Percentiles rank a stretch among this genome's conserved stretches.
Conservation (phyloP, 1,140 invertebrate genomes). For the Euura saliciscinereae region DNA sequence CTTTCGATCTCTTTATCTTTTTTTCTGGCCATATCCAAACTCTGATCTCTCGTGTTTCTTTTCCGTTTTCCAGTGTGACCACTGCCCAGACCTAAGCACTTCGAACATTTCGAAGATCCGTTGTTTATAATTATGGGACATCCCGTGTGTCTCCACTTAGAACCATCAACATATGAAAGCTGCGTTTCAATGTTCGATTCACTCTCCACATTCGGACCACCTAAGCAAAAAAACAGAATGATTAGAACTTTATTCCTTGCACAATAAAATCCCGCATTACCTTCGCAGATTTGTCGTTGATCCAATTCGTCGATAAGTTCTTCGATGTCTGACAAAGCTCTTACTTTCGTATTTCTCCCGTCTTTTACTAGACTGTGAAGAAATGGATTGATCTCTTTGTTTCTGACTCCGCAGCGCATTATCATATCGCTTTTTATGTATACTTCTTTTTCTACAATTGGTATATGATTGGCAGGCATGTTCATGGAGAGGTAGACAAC, state of each 20-base stretch:
- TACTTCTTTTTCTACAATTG: conserved; percentile 50
- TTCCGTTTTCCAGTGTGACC: conserved; percentile 4
- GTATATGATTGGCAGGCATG: conserved; percentile 43
- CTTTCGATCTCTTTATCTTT: conserved; percentile 29
- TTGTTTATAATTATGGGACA: conserved; percentile 49
- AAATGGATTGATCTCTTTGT: conserved; percentile 44
- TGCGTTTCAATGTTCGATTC: conserved; percentile 29
- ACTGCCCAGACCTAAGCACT: conserved; percentile 34
- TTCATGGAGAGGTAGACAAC: conserved; percentile 46
- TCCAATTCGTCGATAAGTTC: conserved; percentile 52
- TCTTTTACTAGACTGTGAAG: conserved; percentile 43
- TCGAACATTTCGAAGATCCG: conserved; percentile 39
- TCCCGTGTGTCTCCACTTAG: conserved; percentile 47
- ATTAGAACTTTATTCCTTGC: conserved; percentile 8
- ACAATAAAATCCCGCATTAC: conserved; percentile 28
- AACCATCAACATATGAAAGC: conserved; percentile 41
- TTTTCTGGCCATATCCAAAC: conserved; percentile 18
- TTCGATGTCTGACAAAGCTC: conserved; percentile 45
- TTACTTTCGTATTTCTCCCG: conserved; percentile 35
- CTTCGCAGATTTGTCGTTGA: conserved; percentile 46
- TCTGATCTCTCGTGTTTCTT: conserved; percentile 19
- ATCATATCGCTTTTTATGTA: conserved; percentile 51
- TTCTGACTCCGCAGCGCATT: conserved; percentile 43
- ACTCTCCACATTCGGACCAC: conserved; percentile 19
- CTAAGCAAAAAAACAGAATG: conserved; percentile 14